A percentile compares a stretch with the other conserved stretches of the same genome.
Conservation (phyloP, 2,113 vertebrate species). For the Cyphomyrus plagiostoma region DNA sequence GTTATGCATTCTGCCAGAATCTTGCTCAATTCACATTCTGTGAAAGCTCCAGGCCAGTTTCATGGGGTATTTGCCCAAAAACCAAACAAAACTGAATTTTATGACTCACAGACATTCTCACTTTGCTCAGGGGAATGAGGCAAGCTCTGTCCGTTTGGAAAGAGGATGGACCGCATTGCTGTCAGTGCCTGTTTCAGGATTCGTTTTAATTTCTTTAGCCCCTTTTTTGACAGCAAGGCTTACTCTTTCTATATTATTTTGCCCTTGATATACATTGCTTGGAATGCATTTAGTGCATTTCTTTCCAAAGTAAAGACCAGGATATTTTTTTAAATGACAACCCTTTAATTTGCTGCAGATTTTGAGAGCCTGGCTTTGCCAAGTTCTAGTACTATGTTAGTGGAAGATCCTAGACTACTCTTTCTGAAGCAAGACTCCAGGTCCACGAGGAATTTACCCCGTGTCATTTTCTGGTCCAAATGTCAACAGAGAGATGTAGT, state of each 20-base stretch:
- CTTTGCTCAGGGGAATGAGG: conserved; percentile 21
- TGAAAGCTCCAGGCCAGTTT: conserved; percentile 9
- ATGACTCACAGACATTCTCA: conserved; percentile 26
- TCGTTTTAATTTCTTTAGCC: background rate
- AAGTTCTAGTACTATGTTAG: background rate
- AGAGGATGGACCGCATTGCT: background rate
- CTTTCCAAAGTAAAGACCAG: background rate
- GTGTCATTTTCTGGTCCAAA: background rate
- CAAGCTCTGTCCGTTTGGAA: conserved; percentile 18
- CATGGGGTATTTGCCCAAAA: conserved; percentile 16
- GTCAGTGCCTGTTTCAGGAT: background rate
- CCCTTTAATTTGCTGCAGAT: background rate
- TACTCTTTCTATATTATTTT: background rate
- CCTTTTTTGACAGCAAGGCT: background rate
- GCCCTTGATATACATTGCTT: background rate
- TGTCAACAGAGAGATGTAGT: background rate
- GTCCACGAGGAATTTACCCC: background rate
- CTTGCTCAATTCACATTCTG: conserved; percentile 26
- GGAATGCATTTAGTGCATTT: background rate
- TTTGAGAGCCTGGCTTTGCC: background rate
- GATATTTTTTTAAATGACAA: background rate
- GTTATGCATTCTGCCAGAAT: conserved; percentile 14
- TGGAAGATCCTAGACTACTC: background rate
- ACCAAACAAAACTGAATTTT: conserved; percentile 32
- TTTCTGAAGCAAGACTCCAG: background rate